phyloP scores from a whole-genome alignment of 2,113 vertebrate species.

The Sturnus vulgaris region DNA sequence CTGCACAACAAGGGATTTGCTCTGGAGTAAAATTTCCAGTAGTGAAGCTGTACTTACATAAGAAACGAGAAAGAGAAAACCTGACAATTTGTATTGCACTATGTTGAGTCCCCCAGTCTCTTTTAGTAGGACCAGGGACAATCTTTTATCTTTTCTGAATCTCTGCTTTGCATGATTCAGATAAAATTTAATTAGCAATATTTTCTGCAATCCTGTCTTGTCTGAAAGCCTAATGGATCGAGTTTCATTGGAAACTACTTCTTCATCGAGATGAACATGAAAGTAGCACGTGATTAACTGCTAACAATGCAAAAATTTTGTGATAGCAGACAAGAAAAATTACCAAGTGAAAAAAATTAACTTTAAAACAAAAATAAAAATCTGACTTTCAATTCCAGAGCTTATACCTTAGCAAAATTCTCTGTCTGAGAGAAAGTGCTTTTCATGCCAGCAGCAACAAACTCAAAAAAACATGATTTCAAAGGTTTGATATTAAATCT shows the following conservation, averaged over 20 bases:
- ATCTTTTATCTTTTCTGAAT: neutral
- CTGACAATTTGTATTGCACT: neutral
- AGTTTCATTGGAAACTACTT: neutral
- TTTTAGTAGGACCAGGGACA: neutral
- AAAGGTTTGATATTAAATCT: neutral
- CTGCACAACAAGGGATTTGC: neutral
- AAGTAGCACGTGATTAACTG: neutral
- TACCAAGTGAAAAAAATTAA: neutral
- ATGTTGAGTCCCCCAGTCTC: neutral
- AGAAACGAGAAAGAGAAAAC: neutral
- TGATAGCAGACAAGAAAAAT: neutral
- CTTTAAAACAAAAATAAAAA: neutral
- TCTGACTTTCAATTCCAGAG: neutral
- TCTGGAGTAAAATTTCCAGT: neutral
- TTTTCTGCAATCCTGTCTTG: neutral
- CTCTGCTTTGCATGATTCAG: neutral
- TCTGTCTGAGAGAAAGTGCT: neutral
- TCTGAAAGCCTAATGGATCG: neutral
- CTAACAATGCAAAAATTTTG: neutral
- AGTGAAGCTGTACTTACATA: neutral
- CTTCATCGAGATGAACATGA: neutral
- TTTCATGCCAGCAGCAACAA: neutral
- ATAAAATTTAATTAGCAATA: neutral
- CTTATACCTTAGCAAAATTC: neutral
- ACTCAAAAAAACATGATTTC: neutral